Conservation (phyloP, 2,113 vertebrate species). For the Conger conger region DNA sequence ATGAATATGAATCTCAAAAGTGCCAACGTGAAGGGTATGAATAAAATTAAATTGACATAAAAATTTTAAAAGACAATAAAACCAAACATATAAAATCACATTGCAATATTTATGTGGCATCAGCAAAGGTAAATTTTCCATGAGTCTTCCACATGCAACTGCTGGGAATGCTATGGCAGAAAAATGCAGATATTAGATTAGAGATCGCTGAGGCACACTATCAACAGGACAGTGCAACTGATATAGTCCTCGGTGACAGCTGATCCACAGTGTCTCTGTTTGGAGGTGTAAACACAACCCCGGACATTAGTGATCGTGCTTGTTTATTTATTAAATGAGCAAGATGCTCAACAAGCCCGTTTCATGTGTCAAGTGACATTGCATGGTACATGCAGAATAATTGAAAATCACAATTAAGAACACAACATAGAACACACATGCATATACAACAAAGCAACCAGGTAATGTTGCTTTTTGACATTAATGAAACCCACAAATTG, state of each 20-base stretch:
- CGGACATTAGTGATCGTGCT: slow-evolving; percentile 24
- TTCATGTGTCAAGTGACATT: background rate
- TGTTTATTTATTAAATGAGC: slow-evolving; percentile 51
- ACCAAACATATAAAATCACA: background rate
- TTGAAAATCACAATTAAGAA: background rate
- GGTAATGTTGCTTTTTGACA: no score
- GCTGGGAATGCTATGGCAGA: background rate
- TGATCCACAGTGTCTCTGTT: slow-evolving; percentile 31
- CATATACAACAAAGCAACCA: background rate
- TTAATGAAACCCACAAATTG: no score
- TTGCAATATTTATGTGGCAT: background rate
- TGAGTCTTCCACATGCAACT: background rate
- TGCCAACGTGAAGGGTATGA: background rate
- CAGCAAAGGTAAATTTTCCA: background rate
- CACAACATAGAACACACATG: no score
- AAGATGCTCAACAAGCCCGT: slow-evolving; percentile 45
- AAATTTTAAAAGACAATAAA: background rate
- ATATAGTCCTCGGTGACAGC: slow-evolving; percentile 40
- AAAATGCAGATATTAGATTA: background rate
- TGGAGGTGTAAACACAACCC: slow-evolving; percentile 43
- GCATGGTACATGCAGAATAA: background rate
- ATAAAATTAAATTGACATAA: background rate
- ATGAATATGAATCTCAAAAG: background rate
- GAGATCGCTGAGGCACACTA: slow-evolving; percentile 26
- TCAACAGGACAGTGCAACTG: slow-evolving; percentile 34